Base-by-base conservation (phyloP, 2,888 invertebrate species). In the Abscondita cerata region DNA sequence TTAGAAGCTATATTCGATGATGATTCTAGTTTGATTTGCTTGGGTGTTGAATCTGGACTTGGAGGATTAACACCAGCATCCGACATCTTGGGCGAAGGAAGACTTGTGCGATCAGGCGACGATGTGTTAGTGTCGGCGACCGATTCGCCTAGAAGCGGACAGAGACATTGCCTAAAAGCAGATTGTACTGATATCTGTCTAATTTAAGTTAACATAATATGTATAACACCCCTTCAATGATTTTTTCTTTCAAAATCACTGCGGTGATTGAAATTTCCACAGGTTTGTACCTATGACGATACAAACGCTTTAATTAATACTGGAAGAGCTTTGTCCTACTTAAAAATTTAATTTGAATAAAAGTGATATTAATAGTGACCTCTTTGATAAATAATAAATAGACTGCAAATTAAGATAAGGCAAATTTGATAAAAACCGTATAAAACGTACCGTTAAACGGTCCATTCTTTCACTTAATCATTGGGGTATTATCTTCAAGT, bases 121-220 rank as follows among this genome's bases (percentile, higher is more conserved):
- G 94, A 93, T 80, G 93, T 93, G 82, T 92, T 93, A 81, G 94
- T 93, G 84, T 95, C 95, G 81, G 93, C 93, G 84, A 93, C 91
- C 81, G 93, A 94, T 86, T 94, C 95, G 84, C 91, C 91, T 90
- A 87, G 75, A 80, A 79, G 82, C 78, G 79, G 80, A 85, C 77
- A 84, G 76, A 79, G 74, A 76, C 73, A 78, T 62, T 62, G 62
- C 62, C 65, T 65, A 77, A 76, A 65, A 65, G 58, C 62, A 69
- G 66, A 79, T 75, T 75, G 75, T 72, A 75, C 72, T 72, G 75
- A 75, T 75, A 74, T 73, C 73, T 75, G 76, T 76, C 77, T 77
- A 76, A 73, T 76, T 73, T 75, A 73, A 70, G 54, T 59, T 57
- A 54, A 40, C 51, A 40, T 52, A 40, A 55, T 46, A 47, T 55